Percentiles rank a stretch among this genome's conserved stretches.
These are phyloP conservation scores for Lepus townsendii DNA, from an alignment of 2,797 vertebrate genomes.

Conservation along the genomic window DNA sequence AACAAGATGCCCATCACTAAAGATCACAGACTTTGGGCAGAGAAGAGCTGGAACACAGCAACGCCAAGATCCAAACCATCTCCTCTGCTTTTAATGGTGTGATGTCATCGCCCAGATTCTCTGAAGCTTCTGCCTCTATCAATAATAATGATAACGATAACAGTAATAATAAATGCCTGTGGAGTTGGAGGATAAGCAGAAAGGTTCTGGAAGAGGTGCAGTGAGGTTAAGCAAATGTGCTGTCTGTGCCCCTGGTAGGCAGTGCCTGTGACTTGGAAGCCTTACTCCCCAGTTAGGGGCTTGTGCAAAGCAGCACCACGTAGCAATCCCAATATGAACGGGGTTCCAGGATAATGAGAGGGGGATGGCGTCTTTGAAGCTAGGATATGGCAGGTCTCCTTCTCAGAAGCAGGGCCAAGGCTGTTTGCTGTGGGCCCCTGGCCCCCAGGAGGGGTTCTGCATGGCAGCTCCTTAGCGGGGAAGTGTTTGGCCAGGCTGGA, in stretches of 20 bases:
- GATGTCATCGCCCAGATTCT: neutral
- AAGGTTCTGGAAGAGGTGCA: neutral
- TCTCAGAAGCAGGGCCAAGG: constrained; percentile 29
- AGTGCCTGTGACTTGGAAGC: neutral
- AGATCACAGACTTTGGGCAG: neutral
- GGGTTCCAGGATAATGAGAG: neutral
- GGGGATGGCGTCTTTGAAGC: neutral
- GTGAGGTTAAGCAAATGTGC: neutral
- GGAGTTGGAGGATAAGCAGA: neutral
- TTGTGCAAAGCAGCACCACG: neutral
- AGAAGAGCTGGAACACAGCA: neutral
- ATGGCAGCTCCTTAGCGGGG: neutral
- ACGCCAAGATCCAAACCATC: neutral
- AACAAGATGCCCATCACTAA: neutral
- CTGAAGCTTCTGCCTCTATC: neutral
- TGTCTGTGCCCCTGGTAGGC: neutral
- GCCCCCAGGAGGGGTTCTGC: neutral
- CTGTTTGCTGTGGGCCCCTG: neutral
- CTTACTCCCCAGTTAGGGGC: neutral
- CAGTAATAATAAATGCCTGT: neutral
- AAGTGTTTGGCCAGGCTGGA: neutral
- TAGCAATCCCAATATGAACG: accelerated
- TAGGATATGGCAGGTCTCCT: neutral
- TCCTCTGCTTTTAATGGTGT: neutral
- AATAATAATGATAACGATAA: neutral